Evolutionary conservation across 1,140 invertebrate species (phyloP), one percentile per base, ranked within the genome.

Genomic region (Colletes gigas): DNA sequence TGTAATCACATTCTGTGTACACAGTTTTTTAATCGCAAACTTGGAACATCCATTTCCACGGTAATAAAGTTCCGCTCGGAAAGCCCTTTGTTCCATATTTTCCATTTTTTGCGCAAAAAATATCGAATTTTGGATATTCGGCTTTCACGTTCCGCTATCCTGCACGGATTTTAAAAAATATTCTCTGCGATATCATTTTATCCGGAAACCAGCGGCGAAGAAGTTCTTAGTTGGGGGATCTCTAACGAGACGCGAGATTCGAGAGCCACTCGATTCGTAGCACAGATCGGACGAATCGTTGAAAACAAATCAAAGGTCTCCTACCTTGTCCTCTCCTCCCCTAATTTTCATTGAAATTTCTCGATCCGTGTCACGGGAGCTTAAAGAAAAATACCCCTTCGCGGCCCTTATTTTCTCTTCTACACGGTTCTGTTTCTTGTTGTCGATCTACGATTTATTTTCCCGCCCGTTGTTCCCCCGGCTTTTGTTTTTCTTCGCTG

Each of bases 291-390:
- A 15, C 39, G 44, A 50, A 50, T 50, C 41, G 41, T 50, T 44
- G 17, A 8, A n/a, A 21, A 21, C 14, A 21, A 67, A 50, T 21
- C 44, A 50, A 21, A 8, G 65, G 14, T 5, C 44, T 17, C 19
- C 3, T 7, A 39, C 9, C 44, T 15, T 6, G 0, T 1, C 14
- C 57, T 5, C 17, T 59, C 5, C n/a, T 21, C n/a, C 9, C 17
- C 65, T 67, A 67, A 67, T 52, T 67, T 67, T 52, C 44, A 67
- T 67, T 67, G 65, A 19, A 50, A 44, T 21, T 67, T 21, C 44
- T 0, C 44, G 65, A 67, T 50, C 65, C 65, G 65, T 67, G 44
- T 52, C 44, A 21, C 44, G 65, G 10, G 15, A 19, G 9, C 4
- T 9, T 6, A 21, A 52, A 67, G 44, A 67, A 67, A 67, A 67